Conservation (phyloP, 2,797 vertebrate species). For the Mus caroli region DNA sequence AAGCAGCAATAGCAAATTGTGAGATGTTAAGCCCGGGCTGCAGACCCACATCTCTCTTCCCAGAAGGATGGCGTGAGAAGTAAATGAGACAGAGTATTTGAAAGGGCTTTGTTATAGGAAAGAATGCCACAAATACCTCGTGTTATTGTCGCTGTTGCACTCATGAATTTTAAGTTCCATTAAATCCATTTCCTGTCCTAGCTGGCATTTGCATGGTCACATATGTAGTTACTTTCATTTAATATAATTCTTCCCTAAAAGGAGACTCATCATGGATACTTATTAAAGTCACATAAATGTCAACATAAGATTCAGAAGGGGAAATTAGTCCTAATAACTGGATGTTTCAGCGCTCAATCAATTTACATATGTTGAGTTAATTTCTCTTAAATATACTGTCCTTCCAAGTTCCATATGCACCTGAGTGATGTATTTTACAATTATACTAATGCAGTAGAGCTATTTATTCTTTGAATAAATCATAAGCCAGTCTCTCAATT, state of each 20-base stretch:
- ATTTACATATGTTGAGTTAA: conserved; percentile 71
- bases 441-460: conserved; percentile 66
- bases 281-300: conserved; percentile 77
- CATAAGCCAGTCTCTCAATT: conserved; percentile 56
- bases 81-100: conserved; percentile 54
- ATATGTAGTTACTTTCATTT: conserved; percentile 63
- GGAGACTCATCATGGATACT: conserved; percentile 56
- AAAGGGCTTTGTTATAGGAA: conserved; percentile 62
- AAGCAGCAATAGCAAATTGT: conserved; percentile 36
- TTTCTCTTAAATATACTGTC: conserved; percentile 71
- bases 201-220: conserved; percentile 64
- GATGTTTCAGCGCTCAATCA: conserved; percentile 73
- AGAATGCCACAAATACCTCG: conserved; percentile 24
- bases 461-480: conserved; percentile 74
- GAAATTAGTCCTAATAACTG: conserved; percentile 75
- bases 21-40: not conserved
- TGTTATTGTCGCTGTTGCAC: conserved; percentile 50
- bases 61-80: conserved; percentile 43
- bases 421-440: conserved; percentile 72
- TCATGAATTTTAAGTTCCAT: conserved; percentile 68
- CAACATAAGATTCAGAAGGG: conserved; percentile 66
- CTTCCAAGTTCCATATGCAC: conserved; percentile 61
- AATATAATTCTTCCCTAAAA: conserved; percentile 57
- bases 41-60: conserved; percentile 53
- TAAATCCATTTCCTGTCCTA: conserved; percentile 68